Evolutionary conservation across 2,113 vertebrate species (phyloP).

Genomic region (Grantiella picta): DNA sequence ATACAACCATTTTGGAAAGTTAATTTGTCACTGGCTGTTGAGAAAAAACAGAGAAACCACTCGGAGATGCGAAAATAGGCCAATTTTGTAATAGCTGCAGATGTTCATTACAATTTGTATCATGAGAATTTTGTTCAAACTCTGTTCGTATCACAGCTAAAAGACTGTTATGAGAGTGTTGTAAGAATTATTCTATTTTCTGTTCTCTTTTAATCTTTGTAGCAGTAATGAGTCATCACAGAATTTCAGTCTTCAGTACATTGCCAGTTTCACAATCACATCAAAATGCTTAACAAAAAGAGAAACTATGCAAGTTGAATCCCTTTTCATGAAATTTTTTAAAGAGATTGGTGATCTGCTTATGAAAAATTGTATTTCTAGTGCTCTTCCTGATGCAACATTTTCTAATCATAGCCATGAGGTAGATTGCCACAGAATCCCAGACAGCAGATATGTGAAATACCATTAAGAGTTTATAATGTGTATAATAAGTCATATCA

Average conservation of each 20-base stretch:
- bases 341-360: neutral
- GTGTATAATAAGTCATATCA: constrained; percentile 37
- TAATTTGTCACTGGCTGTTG: neutral
- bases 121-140: neutral
- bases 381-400: neutral
- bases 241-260: neutral
- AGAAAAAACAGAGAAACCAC: neutral
- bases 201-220: constrained; percentile 2
- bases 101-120: neutral
- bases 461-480: constrained; percentile 16
- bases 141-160: neutral
- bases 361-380: neutral
- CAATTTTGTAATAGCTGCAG: constrained; percentile 17
- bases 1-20: neutral
- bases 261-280: neutral
- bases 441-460: neutral
- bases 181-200: neutral
- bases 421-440: neutral
- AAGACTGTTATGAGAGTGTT: neutral
- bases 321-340: neutral
- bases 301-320: neutral
- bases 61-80: neutral
- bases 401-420: constrained; percentile 16
- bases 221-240: constrained; percentile 42
- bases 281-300: neutral